Base-by-base conservation (phyloP, 2,888 invertebrate genomes). In the Platycheirus rosarum region DNA sequence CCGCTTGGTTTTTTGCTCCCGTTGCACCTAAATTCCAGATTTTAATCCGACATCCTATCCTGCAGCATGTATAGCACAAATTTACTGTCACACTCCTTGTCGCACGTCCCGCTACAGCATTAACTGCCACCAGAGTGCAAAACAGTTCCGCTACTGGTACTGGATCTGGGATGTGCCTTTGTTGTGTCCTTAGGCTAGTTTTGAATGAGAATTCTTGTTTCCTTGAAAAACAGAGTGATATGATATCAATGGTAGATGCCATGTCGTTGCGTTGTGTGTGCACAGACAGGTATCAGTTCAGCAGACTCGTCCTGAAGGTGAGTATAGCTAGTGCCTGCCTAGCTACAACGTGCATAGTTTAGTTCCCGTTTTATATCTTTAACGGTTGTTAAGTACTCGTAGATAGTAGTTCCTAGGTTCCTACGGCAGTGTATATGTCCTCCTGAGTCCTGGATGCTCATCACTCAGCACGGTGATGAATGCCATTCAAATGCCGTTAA, bases 131-230 rank as follows among this genome's bases (percentile, higher is more conserved):
- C 63, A 70, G 51, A 53, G 65, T 60, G 75, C 60, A 40, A 44
- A 70, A 70, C 60, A 76, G 65, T 77, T 82, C 82, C 77, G 77
- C 68, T 62, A 51, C 40, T 77, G 48, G 55, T 77, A 62, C 35
- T 68, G 69, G 63, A 76, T 82, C 71, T 77, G 55, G 69, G 63
- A 76, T 82, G 77, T 77, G 55, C 73, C 77, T 77, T 68, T 77
- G 82, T 68, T 73, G 68, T 82, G 77, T 77, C 82, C 82, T 73
- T 62, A 82, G 82, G 82, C 82, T 77, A 77, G 66, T 82, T 82
- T 77, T 82, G 73, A 82, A 82, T 82, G 82, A 77, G 73, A 73
- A 74, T 78, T 74, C 84, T 77, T 84, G 84, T 84, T 84, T 84
- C 84, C 78, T 84, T 78, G 74, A 84, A 82, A 78, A 69, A 78